These are phyloP conservation scores for Cyrtodaria siliqua DNA, from an alignment of 2,888 invertebrate species.

Conservation along the genomic window DNA sequence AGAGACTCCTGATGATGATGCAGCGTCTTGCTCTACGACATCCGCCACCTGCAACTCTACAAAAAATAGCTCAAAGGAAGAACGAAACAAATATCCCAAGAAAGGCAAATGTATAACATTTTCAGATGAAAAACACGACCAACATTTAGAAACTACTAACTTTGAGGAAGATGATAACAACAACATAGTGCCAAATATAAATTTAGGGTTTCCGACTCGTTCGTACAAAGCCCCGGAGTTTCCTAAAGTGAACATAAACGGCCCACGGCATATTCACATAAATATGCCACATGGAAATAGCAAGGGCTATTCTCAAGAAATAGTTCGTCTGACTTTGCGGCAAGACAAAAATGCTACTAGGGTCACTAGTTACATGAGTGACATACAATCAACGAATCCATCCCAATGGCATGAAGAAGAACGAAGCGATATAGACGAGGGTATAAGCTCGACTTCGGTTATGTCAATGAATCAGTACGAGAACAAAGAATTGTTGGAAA, in stretches of 20 bases:
- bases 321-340: slow-evolving; percentile 71
- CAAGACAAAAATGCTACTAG: slow-evolving; percentile 74
- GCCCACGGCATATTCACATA: slow-evolving; percentile 55
- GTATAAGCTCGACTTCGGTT: neutral
- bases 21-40: slow-evolving; percentile 57
- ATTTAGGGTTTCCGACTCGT: slow-evolving; percentile 7
- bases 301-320: slow-evolving; percentile 60
- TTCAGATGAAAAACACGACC: slow-evolving; percentile 28
- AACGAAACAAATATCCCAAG: slow-evolving; percentile 45
- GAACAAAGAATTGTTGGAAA: slow-evolving; percentile 29
- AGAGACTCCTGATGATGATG: slow-evolving; percentile 25
- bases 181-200: neutral
- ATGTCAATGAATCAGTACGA: slow-evolving; percentile 6
- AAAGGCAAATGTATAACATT: slow-evolving; percentile 50
- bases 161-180: neutral
- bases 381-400: slow-evolving; percentile 55
- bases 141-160: slow-evolving; percentile 2
- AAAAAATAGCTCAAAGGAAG: slow-evolving; percentile 28
- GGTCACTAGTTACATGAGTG: slow-evolving; percentile 76
- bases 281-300: slow-evolving; percentile 62
- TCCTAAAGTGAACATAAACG: slow-evolving; percentile 33
- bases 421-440: neutral
- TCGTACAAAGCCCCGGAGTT: slow-evolving; percentile 25
- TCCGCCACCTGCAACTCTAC: slow-evolving; percentile 62
- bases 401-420: slow-evolving; percentile 12